These are phyloP conservation scores for Bufotes viridis DNA, from an alignment of 2,797 vertebrate species.

Conservation along the genomic window DNA sequence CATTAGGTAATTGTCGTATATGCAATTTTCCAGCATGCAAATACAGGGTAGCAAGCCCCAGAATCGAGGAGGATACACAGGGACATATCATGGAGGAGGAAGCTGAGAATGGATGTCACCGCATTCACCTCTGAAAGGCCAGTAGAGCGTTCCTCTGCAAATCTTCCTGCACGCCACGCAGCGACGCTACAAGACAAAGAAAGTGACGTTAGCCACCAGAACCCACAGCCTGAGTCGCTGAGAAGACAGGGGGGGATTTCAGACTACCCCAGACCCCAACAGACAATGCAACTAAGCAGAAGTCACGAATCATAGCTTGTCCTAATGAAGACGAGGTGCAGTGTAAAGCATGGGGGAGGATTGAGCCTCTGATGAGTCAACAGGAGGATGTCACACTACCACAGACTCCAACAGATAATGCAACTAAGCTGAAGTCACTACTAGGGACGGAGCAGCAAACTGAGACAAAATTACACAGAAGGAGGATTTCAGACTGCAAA, in stretches of 20 bases:
- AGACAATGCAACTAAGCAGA: background rate
- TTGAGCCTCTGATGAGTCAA: background rate
- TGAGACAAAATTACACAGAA: too few species aligned
- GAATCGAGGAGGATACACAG: too few species aligned
- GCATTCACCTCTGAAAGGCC: slow-evolving; percentile 93
- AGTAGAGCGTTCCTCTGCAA: slow-evolving; percentile 96
- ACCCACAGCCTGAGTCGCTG: background rate
- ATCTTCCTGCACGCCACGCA: slow-evolving; percentile 93
- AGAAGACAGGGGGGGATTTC: background rate
- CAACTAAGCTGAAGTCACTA: too few species aligned
- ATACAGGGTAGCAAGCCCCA: background rate
- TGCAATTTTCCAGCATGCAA: background rate
- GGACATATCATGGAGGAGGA: too few species aligned
- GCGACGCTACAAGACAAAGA: slow-evolving; percentile 78
- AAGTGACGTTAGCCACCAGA: background rate
- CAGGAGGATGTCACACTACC: too few species aligned
- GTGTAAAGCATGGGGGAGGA: background rate
- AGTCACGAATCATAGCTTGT: background rate
- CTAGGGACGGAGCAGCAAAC: too few species aligned
- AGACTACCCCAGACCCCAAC: background rate
- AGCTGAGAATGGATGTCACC: background rate
- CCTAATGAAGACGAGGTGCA: background rate
- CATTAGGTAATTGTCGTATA: background rate
- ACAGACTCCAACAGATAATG: background rate
- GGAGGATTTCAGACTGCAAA: too few species aligned